Evolutionary conservation across 1,140 invertebrate species (phyloP).

Genomic region (Lutraria rhynchaena): DNA sequence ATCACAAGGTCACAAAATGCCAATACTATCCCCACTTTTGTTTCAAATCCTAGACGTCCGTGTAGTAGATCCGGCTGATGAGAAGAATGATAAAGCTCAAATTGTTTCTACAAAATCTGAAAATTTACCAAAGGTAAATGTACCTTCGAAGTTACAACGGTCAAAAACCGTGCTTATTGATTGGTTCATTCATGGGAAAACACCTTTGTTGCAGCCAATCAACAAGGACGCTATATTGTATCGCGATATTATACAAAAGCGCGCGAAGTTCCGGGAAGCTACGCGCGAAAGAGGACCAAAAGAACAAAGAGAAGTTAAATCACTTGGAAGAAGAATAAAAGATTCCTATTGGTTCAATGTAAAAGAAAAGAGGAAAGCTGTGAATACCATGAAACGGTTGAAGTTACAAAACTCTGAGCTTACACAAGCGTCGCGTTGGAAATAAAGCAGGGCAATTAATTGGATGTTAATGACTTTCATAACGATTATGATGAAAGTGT

Average conservation of each 20-base stretch:
- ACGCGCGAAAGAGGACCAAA: slow-evolving; percentile 33
- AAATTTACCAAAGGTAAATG: not conserved
- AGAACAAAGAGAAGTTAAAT: slow-evolving; percentile 30
- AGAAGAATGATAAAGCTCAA: not conserved
- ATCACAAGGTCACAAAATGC: slow-evolving; percentile 41
- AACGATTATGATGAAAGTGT: too few relatives aligned
- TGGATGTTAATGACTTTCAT: too few relatives aligned
- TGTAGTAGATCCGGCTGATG: slow-evolving; percentile 46
- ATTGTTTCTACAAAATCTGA: not conserved
- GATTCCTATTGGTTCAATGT: slow-evolving; percentile 53
- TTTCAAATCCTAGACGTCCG: slow-evolving; percentile 52
- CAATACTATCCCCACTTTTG: slow-evolving; percentile 46
- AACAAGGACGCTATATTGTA: slow-evolving; percentile 57
- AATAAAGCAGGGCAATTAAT: too few relatives aligned
- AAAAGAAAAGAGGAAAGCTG: slow-evolving; percentile 35
- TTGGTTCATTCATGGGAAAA: slow-evolving; percentile 59
- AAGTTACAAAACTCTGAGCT: slow-evolving; percentile 44
- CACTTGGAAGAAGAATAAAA: slow-evolving; percentile 41
- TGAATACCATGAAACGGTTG: slow-evolving; percentile 53
- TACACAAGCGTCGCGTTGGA: slow-evolving; percentile 44
- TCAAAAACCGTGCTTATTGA: slow-evolving; percentile 55
- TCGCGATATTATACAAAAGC: slow-evolving; percentile 58
- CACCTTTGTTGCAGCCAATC: slow-evolving; percentile 56
- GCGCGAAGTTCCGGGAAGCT: slow-evolving; percentile 34
- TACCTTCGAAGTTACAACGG: slow-evolving; percentile 15